Percentiles rank a stretch among this genome's conserved stretches.
These are phyloP conservation scores for Scaptomyza flava DNA, from an alignment of 2,888 invertebrate genomes.

Conservation along the genomic window DNA sequence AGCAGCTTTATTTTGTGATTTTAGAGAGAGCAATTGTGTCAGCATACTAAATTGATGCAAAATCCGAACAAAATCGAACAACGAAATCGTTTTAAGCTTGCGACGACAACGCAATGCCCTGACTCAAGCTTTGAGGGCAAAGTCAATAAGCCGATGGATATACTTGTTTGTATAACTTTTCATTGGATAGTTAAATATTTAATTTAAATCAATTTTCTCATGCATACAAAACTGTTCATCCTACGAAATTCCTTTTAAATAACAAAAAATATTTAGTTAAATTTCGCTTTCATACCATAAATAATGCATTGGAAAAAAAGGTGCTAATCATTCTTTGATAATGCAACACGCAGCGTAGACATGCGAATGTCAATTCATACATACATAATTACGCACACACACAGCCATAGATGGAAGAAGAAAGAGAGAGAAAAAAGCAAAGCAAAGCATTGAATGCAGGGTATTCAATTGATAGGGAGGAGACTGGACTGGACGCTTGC, in stretches of 20 bases:
- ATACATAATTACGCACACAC: not conserved
- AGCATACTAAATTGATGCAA: conserved; percentile 15
- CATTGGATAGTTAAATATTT: no score
- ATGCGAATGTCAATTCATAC: not conserved
- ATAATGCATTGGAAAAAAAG: not conserved
- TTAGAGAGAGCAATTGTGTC: conserved; percentile 31
- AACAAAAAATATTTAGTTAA: no score
- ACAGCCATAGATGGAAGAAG: no score
- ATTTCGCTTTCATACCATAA: not conserved
- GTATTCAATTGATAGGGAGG: conserved; percentile 33
- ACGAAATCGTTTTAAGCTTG: not conserved
- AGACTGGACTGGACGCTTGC: conserved; percentile 30
- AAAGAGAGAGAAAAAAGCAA: not conserved
- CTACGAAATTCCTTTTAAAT: no score
- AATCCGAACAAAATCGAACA: not conserved
- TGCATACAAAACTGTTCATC: no score
- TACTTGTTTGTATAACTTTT: no score
- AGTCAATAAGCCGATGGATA: no score
- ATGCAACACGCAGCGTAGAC: conserved; percentile 14
- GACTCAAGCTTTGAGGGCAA: not conserved
- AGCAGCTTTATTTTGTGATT: conserved; percentile 56
- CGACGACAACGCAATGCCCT: not conserved
- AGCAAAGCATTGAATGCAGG: no score
- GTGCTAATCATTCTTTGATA: conserved; percentile 20
- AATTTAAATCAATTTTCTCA: no score